These are phyloP conservation scores for Blastobasis adustella DNA, from an alignment of 2,888 invertebrate species.

Conservation along the genomic window DNA sequence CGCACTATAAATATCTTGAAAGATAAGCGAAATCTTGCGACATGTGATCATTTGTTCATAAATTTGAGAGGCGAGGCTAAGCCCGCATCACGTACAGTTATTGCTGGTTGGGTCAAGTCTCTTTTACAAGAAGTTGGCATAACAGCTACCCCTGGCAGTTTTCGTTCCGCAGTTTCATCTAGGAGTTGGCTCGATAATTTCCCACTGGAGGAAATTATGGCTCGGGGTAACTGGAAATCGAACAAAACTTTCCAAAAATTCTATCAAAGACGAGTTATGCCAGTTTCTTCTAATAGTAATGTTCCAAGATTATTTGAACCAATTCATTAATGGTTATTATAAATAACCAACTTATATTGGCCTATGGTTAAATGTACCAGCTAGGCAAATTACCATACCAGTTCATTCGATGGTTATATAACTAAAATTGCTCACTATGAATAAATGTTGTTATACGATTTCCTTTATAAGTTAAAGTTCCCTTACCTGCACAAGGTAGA, in stretches of 20 bases:
- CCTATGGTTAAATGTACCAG: too few species aligned
- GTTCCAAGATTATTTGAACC: neutral
- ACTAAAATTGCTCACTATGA: neutral
- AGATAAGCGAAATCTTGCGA: neutral
- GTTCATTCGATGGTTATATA: neutral
- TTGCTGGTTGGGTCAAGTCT: slow-evolving; percentile 13
- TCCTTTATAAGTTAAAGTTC: too few species aligned
- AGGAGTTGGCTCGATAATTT: slow-evolving; percentile 10
- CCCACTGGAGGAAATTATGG: slow-evolving; percentile 10
- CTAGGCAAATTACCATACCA: neutral
- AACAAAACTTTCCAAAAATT: slow-evolving; percentile 8
- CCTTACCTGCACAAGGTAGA: too few species aligned
- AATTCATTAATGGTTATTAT: neutral
- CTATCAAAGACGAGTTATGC: slow-evolving; percentile 9
- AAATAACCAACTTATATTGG: too few species aligned
- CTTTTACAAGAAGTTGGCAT: slow-evolving; percentile 7
- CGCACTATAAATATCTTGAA: neutral
- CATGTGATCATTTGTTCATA: slow-evolving; percentile 7
- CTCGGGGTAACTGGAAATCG: slow-evolving; percentile 9
- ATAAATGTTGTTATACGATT: neutral
- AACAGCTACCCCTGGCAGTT: slow-evolving; percentile 7
- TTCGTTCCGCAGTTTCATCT: slow-evolving; percentile 11
- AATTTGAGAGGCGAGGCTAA: slow-evolving; percentile 6
- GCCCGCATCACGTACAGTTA: slow-evolving; percentile 10
- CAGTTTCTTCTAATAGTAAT: neutral